Conservation (phyloP, 2,888 invertebrate species). For the Lasioglossum villosulum region DNA sequence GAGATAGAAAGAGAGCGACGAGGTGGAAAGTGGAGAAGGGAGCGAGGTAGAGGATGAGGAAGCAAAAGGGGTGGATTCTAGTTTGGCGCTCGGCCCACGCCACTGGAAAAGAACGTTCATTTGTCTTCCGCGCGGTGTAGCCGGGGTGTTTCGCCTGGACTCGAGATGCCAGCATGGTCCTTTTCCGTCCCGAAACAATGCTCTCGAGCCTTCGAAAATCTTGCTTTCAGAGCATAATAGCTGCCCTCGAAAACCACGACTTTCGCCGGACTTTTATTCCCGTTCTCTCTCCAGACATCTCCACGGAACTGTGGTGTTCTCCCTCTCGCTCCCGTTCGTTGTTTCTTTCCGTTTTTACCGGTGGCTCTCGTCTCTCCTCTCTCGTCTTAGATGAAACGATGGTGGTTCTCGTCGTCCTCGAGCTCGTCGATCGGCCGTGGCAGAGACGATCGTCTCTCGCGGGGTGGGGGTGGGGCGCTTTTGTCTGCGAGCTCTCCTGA, state of each 20-base stretch:
- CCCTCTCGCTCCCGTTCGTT: background rate
- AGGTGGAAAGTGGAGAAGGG: no score
- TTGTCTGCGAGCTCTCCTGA: constrained; percentile 41
- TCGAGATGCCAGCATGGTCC: constrained; percentile 41
- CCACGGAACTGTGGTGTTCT: background rate
- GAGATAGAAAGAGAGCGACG: background rate
- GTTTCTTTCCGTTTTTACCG: background rate
- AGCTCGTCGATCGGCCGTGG: background rate
- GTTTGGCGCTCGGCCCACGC: constrained; percentile 39
- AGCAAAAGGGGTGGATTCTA: constrained; percentile 22
- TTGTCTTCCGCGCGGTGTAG: constrained; percentile 40
- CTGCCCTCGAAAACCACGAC: constrained; percentile 26
- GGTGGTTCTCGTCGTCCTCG: background rate
- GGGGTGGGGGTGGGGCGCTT: background rate
- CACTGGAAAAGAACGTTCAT: constrained; percentile 45
- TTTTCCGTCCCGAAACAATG: constrained; percentile 47
- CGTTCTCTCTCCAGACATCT: background rate
- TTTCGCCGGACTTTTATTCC: constrained; percentile 22
- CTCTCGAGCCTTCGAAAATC: constrained; percentile 46
- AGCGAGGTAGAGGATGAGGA: background rate
- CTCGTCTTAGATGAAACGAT: background rate
- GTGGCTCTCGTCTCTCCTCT: background rate
- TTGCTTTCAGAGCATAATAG: constrained; percentile 35
- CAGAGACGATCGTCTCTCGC: constrained; percentile 39
- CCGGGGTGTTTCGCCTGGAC: constrained; percentile 39